Evolutionary conservation across 2,888 invertebrate genomes (phyloP), one percentile per base, ranked within the genome.

Genomic region (Lycaena phlaeas): DNA sequence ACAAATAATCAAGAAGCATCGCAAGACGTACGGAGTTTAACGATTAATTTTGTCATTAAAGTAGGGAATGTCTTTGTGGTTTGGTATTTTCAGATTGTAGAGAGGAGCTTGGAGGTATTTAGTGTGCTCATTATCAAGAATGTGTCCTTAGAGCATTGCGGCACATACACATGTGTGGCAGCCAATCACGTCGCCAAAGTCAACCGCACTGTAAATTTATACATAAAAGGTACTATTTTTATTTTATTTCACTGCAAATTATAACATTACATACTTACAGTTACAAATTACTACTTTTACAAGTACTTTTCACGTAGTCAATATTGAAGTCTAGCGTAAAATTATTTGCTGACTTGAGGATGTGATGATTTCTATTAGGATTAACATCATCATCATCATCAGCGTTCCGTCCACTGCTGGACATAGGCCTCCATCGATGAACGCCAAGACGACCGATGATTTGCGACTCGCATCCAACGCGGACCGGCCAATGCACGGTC

Each of bases 141-240:
- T 62, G 90, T 91, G n/a, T 88, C 88, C 34, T 73, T 91, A 36
- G 87, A 86, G 44, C 91, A 91, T 54, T 90, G 90, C 51, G 91
- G 91, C 0, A 88, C 88, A 11, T 92, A 92, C 59, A 90, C 91
- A 5, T 92, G 92, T 61, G 89, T 89, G 25, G 91, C 91, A 2
- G 87, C 89, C 6, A 92, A 92, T 64, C 88, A 89, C 40, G 91
- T 91, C 3, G 90, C 91, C 3, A 89, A 88, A 67, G 90, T 89
- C 30, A 90, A 90, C 61, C 87, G 86, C 50, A 90, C 91, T 11
- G 90, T 89, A 9, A 89, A 90, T 54, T 73, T 91, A 48, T 89
- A 90, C 68, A 91, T 92, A 49, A 89, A 90, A 86, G 91, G 91
- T 91, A 17, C 10, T 9, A n/a, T n/a, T n/a, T n/a, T n/a, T n/a